phyloP scores from a whole-genome alignment of 2,113 vertebrate species.

The Callopanchax toddi region DNA sequence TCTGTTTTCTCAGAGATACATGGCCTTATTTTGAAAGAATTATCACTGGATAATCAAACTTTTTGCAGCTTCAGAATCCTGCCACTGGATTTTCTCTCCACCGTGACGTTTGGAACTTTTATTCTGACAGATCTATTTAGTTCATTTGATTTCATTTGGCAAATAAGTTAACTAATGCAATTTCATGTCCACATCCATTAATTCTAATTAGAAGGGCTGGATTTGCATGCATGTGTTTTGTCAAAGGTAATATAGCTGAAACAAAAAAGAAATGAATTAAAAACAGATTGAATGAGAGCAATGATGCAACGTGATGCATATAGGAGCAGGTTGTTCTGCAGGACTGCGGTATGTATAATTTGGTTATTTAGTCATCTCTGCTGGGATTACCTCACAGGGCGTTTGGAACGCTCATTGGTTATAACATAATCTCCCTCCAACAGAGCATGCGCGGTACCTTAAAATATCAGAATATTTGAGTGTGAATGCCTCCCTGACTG shows the following conservation, averaged over 20 bases:
- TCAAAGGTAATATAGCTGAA: background rate
- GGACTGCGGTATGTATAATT: constrained; percentile 51
- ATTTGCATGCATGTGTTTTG: background rate
- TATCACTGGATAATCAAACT: constrained; percentile 1
- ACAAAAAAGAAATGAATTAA: background rate
- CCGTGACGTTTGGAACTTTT: too few relatives aligned
- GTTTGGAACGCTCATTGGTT: constrained; percentile 68
- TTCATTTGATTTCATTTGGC: background rate
- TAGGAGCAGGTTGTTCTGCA: constrained; percentile 31
- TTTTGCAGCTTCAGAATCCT: background rate
- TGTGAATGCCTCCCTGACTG: constrained; percentile 59
- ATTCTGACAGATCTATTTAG: background rate
- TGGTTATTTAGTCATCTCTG: constrained; percentile 62
- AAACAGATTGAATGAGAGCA: background rate
- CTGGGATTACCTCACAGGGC: constrained; percentile 67
- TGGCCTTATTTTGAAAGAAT: background rate
- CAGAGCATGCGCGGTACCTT: constrained; percentile 75
- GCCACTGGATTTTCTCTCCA: too few relatives aligned
- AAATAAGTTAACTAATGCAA: constrained; percentile 5
- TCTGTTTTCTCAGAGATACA: background rate
- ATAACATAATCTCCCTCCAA: constrained; percentile 59
- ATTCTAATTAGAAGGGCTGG: constrained; percentile 6
- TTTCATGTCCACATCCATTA: background rate
- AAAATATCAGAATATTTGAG: constrained; percentile 65
- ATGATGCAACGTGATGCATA: constrained; percentile 26